Evolutionary conservation across 2,888 invertebrate species (phyloP).

Genomic region (Blomia tropicalis): DNA sequence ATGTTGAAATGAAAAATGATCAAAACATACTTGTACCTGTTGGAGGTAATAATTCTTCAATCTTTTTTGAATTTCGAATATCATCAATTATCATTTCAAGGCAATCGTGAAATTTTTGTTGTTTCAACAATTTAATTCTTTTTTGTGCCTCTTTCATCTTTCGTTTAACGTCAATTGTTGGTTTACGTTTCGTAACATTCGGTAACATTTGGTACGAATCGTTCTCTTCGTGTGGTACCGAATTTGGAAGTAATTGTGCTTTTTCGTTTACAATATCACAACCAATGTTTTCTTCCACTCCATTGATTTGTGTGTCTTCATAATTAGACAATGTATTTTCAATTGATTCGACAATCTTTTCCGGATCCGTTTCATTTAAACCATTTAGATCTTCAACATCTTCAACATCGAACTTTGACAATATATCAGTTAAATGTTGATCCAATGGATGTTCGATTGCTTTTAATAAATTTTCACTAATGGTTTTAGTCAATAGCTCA

Average conservation of each 20-base stretch:
- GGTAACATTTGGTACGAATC: background rate
- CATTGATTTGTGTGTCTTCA: background rate
- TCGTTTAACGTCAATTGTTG: conserved; percentile 1
- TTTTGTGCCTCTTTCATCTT: conserved; percentile 7
- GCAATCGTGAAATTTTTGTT: conserved; percentile 25
- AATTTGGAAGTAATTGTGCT: background rate
- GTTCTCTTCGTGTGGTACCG: background rate
- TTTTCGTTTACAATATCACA: background rate
- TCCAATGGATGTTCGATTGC: conserved; percentile 3
- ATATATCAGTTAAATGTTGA: background rate
- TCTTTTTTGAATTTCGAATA: conserved; percentile 28
- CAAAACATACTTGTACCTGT: background rate
- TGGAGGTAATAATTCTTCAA: conserved; percentile 17
- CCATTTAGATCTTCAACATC: background rate
- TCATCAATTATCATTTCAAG: conserved; percentile 28
- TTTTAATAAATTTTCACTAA: background rate
- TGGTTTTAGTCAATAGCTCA: background rate
- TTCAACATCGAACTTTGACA: background rate
- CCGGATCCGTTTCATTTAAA: background rate
- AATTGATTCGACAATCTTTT: background rate
- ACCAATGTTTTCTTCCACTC: background rate
- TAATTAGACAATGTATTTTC: background rate
- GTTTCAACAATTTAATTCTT: conserved; percentile 1
- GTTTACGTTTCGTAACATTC: background rate
- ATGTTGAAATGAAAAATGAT: background rate